phyloP scores from a whole-genome alignment of 2,888 invertebrate species.

The Rhagonycha lutea region DNA sequence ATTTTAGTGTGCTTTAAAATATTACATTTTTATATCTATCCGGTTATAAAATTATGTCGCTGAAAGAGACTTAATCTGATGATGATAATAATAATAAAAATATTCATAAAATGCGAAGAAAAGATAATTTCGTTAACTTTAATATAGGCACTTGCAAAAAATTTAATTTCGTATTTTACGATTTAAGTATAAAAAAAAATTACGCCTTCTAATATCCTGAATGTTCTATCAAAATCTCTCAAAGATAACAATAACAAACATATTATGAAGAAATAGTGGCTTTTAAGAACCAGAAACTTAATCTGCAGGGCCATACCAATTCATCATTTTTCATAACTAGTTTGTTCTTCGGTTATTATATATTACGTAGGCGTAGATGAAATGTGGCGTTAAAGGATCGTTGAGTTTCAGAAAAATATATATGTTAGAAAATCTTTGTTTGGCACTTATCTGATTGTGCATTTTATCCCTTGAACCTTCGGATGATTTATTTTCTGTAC shows the following conservation, averaged over 20 bases:
- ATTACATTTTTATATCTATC: neutral
- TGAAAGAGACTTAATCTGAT: neutral
- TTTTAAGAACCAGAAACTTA: constrained; percentile 13
- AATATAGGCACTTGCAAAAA: neutral
- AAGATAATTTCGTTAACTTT: neutral
- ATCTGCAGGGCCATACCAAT: constrained; percentile 10
- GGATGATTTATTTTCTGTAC: constrained; percentile 8
- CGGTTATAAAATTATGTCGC: neutral
- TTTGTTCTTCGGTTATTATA: constrained; percentile 8
- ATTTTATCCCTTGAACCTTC: constrained; percentile 24
- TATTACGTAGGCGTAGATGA: constrained; percentile 17
- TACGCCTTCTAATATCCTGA: neutral
- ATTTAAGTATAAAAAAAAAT: neutral
- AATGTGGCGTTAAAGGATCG: constrained; percentile 20
- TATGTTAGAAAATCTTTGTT: constrained; percentile 37
- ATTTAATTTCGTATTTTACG: neutral
- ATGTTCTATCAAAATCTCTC: neutral
- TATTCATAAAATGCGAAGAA: neutral
- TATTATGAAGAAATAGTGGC: constrained; percentile 12
- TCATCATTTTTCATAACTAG: constrained; percentile 12
- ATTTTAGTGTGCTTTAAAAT: neutral
- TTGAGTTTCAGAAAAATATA: constrained; percentile 16
- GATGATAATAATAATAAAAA: neutral
- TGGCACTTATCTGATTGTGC: constrained; percentile 35
- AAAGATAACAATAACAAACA: neutral